Evolutionary conservation across 2,888 invertebrate genomes (phyloP), one percentile per base, ranked within the genome.

Genomic region (Lamellibrachia columna): DNA sequence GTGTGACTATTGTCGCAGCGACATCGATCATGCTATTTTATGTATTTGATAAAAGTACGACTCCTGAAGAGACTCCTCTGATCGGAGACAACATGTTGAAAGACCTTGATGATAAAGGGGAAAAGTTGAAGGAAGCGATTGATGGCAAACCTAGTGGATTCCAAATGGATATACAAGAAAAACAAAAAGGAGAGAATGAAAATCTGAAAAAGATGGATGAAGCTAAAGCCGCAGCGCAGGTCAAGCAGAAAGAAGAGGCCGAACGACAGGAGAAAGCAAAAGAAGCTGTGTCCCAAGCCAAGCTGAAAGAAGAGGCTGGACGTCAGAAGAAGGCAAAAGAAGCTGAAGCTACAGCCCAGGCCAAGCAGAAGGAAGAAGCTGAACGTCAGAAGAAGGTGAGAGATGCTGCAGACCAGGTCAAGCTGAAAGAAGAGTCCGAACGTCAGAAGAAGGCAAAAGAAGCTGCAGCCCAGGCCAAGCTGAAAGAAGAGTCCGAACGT

Each of bases 11-110:
- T 22, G 75, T 75, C 15, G 75, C 75, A 75, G 75, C 2, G 22
- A 75, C 75, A 75, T 75, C 75, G 22, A 75, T 75, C 75, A 75
- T 75, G 75, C 75, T 75, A n/a, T 75, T 75, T 75, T 75, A 75
- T 75, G 75, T 75, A 6, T 75, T 75, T 22, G 75, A 75, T 75
- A 75, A 75, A 75, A 75, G 75, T 75, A 22, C 75, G n/a, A 22
- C 22, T 75, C 75, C 75, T 75, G 75, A 75, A 75, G 22, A 75
- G 75, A 75, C 75, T 75, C 75, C n/a, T 75, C 22, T 75, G 75
- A 75, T 75, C 22, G 75, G 75, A 75, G 75, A 75, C 6, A 15
- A 75, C 22, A n/a, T 75, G 15, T 75, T 75, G 22, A 75, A 75
- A 6, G n/a, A 75, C 15, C 22, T 22, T 15, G 75, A 15, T 75